Base-by-base conservation (phyloP, 2,113 vertebrate genomes). In the Dipodomys spectabilis region DNA sequence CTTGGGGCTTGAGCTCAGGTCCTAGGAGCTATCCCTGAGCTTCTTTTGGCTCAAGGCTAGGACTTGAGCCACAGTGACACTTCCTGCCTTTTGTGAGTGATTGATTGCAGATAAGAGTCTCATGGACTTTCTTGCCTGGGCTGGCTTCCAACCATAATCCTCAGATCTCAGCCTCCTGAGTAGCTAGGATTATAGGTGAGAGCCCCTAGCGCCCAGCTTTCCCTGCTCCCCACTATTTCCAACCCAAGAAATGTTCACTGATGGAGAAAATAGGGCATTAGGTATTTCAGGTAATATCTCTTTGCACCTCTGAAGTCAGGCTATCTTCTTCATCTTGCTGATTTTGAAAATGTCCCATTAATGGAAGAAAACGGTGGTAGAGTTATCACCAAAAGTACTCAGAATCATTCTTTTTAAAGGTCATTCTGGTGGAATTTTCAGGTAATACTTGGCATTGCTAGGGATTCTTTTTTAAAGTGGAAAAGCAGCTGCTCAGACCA, bases 281-380 rank as follows among this genome's bases (percentile, higher is more conserved):
- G 81, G 82, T 75, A 5, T 65, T 64, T 25, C 22, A 39, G 82
- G 91, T 30, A 25, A 49, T 67, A 45, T 80, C 35, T 65, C 8
- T 88, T 57, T 62, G 74, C 22, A 44, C 82, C 64, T 49, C 72
- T 27, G 1, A 88, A 80, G 74, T 65, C 12, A 8, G 73, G 73
- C 65, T 91, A 78, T 85, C 73, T 60, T 69, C 64, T 39, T 90
- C 84, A 74, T 73, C 89, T 91, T 94, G 93, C 95, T 96, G 94
- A 35, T 82, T 96, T 86, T 84, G 77, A 94, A 95, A 96, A 88
- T 82, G 82, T 57, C 45, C 95, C 91, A 35, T 94, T 94, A 88
- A 74, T 71, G 69, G 97, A 68, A 94, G 93, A 83, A 90, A 39
- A 90, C 44, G 82, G 79, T 10, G 25, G 49, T 74, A 60, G 93